Conservation (phyloP, 2,888 invertebrate genomes). For the Lithophane ornitopus region DNA sequence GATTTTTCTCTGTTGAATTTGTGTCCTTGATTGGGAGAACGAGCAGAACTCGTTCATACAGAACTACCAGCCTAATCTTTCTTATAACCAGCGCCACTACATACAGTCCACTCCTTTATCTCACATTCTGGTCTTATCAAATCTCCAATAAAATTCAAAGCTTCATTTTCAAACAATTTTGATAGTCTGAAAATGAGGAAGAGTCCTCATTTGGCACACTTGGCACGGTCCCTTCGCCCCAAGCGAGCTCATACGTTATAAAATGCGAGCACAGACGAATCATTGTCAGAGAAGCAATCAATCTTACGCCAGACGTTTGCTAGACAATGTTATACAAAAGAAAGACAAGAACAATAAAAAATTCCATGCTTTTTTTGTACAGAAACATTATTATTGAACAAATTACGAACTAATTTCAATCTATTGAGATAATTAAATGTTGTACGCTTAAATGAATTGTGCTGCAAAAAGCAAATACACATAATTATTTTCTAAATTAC, state of each 20-base stretch:
- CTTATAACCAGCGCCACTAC: too few species aligned
- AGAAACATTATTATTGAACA: neutral
- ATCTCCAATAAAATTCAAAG: neutral
- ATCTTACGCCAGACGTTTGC: slow-evolving; percentile 42
- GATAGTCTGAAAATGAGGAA: neutral
- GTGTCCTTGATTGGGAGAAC: too few species aligned
- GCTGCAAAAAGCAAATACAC: neutral
- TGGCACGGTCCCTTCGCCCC: slow-evolving; percentile 25
- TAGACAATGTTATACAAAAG: slow-evolving; percentile 34
- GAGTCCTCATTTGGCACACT: slow-evolving; percentile 20
- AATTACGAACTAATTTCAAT: slow-evolving; percentile 5
- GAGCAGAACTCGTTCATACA: too few species aligned
- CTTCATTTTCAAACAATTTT: neutral
- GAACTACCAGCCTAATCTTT: too few species aligned
- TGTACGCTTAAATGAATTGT: neutral
- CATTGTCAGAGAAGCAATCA: slow-evolving; percentile 45
- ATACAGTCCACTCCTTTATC: too few species aligned
- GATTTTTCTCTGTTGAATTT: too few species aligned
- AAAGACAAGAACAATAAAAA: slow-evolving; percentile 22
- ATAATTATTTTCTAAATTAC: too few species aligned
- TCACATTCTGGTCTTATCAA: too few species aligned
- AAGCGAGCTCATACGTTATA: slow-evolving; percentile 1
- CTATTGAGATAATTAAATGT: slow-evolving; percentile 3
- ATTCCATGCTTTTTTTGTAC: slow-evolving; percentile 7
- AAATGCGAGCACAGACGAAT: slow-evolving; percentile 27